phyloP scores from a whole-genome alignment of 64 coral and sea anemone genomes.

The Catalaphyllia jardinei region DNA sequence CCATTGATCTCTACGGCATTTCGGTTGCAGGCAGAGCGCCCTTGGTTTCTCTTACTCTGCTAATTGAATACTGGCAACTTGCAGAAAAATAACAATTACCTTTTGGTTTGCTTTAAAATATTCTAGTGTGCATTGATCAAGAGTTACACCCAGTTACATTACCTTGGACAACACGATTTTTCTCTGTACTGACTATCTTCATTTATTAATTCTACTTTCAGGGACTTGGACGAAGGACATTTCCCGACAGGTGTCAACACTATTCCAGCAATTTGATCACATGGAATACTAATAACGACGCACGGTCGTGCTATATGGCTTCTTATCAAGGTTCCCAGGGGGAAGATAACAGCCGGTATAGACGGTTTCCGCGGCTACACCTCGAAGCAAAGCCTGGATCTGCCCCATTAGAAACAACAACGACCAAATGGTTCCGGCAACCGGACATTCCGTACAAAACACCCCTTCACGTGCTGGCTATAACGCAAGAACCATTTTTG shows the following conservation, averaged over 20 bases:
- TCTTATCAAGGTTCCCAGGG: slow-evolving; percentile 51
- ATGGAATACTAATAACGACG: slow-evolving; percentile 48
- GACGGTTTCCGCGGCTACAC: slow-evolving; percentile 72
- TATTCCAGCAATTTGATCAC: slow-evolving; percentile 84
- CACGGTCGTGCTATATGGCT: slow-evolving; percentile 45
- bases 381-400: slow-evolving; percentile 62
- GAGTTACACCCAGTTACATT: too few relatives aligned
- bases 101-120: too few relatives aligned
- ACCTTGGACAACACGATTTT: background rate
- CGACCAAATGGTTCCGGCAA: slow-evolving; percentile 71
- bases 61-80: too few relatives aligned
- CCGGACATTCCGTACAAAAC: slow-evolving; percentile 79
- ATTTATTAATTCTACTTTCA: slow-evolving; percentile 1
- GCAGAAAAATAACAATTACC: too few relatives aligned
- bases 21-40: too few relatives aligned
- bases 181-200: background rate
- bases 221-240: slow-evolving; percentile 70
- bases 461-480: slow-evolving; percentile 83
- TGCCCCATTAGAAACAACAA: slow-evolving; percentile 62
- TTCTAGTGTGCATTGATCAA: too few relatives aligned
- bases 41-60: too few relatives aligned
- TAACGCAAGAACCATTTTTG: slow-evolving; percentile 84
- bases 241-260: slow-evolving; percentile 66
- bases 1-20: too few relatives aligned
- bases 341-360: slow-evolving; percentile 31